These are phyloP conservation scores for Rhorus exstirpatorius DNA, from an alignment of 2,888 invertebrate genomes.

Conservation along the genomic window DNA sequence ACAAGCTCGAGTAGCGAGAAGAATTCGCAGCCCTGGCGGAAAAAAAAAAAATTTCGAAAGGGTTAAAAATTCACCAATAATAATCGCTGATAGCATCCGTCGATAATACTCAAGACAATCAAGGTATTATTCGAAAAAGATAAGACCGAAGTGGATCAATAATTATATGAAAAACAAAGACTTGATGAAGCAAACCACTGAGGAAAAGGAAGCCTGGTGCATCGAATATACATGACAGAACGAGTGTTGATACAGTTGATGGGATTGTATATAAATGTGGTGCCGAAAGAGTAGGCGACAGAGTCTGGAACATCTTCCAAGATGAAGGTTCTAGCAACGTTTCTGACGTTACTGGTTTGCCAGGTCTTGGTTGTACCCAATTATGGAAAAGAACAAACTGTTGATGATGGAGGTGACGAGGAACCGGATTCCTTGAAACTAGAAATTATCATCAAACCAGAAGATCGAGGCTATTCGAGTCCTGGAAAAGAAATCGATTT, in stretches of 20 bases:
- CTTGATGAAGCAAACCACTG: neutral
- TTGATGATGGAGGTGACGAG: neutral
- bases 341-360: slow-evolving; percentile 50
- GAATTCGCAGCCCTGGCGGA: neutral
- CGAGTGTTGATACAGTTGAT: slow-evolving; percentile 45
- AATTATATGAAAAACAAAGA: slow-evolving; percentile 41
- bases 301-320: slow-evolving; percentile 42
- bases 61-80: no score
- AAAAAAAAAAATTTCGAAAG: no score
- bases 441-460: slow-evolving; percentile 43
- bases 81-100: neutral
- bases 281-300: slow-evolving; percentile 14
- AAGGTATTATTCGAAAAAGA: slow-evolving; percentile 8
- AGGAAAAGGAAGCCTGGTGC: slow-evolving; percentile 3
- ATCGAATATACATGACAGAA: neutral
- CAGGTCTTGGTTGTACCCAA: slow-evolving; percentile 16
- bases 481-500: slow-evolving; percentile 35
- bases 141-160: slow-evolving; percentile 11
- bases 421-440: slow-evolving; percentile 22
- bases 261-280: slow-evolving; percentile 57
- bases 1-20: neutral
- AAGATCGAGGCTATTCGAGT: neutral
- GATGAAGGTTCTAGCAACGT: slow-evolving; percentile 57
- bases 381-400: neutral
- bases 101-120: slow-evolving; percentile 2